Conservation (phyloP, 2,113 vertebrate genomes). For the Motacilla alba region DNA sequence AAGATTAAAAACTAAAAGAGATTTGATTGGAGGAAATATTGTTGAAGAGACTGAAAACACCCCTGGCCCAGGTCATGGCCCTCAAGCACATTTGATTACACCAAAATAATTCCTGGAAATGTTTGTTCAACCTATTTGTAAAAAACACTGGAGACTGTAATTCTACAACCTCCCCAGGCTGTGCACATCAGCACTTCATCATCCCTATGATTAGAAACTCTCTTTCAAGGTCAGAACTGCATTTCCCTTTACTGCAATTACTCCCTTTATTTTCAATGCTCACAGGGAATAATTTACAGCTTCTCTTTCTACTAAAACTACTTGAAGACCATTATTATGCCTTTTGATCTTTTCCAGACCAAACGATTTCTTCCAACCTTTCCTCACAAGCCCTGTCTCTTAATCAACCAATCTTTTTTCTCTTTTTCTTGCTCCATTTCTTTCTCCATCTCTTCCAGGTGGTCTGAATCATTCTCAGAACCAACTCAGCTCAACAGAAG, state of each 20-base stretch:
- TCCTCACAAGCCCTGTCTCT: background rate
- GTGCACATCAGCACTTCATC: background rate
- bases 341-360: background rate
- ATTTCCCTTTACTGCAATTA: background rate
- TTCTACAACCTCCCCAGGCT: background rate
- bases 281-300: background rate
- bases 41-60: background rate
- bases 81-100: background rate
- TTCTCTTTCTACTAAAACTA: background rate
- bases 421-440: rapidly evolving
- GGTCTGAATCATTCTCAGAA: background rate
- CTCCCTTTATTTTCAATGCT: background rate
- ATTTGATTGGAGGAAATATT: background rate
- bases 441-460: background rate
- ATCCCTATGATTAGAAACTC: background rate
- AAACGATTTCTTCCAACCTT: background rate
- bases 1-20: background rate
- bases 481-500: background rate
- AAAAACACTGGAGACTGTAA: background rate
- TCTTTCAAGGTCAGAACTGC: background rate
- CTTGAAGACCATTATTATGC: background rate
- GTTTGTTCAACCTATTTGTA: conserved; percentile 4
- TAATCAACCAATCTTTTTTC: background rate
- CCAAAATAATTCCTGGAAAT: conserved; percentile 12
- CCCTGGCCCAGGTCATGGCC: background rate